These are phyloP conservation scores for Lepus europaeus DNA, from an alignment of 2,113 vertebrate genomes.

Conservation along the genomic window DNA sequence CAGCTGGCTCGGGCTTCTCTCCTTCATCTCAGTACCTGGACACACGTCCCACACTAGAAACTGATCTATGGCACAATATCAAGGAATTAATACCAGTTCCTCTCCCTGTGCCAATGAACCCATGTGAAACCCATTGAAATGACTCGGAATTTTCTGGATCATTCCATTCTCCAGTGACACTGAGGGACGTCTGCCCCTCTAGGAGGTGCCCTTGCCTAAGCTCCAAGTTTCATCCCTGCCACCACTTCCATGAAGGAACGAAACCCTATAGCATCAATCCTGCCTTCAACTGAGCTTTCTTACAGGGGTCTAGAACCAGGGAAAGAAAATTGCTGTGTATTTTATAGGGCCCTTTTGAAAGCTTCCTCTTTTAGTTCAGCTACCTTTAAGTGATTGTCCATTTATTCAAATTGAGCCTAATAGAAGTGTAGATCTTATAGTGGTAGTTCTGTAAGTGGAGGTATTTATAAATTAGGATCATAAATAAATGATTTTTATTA, in stretches of 20 bases:
- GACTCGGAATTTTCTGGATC: background rate
- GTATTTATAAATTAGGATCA: background rate
- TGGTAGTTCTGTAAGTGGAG: background rate
- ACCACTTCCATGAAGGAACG: background rate
- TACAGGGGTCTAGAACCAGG: background rate
- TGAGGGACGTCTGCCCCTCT: background rate
- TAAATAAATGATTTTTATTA: background rate
- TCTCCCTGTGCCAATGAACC: background rate
- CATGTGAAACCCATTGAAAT: background rate
- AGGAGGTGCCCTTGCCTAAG: background rate
- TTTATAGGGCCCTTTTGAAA: background rate
- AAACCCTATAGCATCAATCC: background rate
- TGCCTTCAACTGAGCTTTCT: background rate
- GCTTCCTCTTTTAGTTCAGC: background rate
- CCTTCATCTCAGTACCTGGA: background rate
- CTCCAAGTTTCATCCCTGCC: background rate
- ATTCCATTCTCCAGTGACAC: background rate
- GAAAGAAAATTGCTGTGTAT: background rate
- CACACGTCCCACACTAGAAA: background rate
- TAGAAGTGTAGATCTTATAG: background rate
- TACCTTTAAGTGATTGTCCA: background rate
- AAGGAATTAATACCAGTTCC: background rate
- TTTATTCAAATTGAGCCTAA: constrained; percentile 16
- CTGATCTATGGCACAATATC: background rate
- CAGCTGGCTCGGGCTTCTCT: background rate